Evolutionary conservation across 2,888 invertebrate species (phyloP).

Genomic region (Xestia rhomboidea): DNA sequence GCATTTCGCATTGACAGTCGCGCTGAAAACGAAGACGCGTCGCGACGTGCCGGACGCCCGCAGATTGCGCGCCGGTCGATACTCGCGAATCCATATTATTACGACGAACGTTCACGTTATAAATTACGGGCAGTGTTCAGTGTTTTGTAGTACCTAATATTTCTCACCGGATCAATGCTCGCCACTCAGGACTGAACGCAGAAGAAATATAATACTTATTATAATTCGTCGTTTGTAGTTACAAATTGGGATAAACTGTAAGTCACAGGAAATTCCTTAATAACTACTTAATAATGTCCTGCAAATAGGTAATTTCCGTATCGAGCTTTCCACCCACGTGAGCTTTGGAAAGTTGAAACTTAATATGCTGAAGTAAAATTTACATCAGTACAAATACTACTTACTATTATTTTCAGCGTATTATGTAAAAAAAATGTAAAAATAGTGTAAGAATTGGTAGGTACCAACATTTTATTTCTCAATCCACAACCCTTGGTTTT

Average conservation of each 20-base stretch:
- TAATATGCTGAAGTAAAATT: neutral
- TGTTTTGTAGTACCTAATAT: conserved; percentile 45
- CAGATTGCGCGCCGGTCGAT: conserved; percentile 77
- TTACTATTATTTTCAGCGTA: neutral
- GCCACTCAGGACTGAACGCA: conserved; percentile 22
- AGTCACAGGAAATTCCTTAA: conserved; percentile 38
- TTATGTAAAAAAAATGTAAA: neutral
- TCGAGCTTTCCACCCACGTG: neutral
- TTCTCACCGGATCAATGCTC: conserved; percentile 16
- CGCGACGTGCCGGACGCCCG: conserved; percentile 58
- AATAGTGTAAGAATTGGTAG: neutral
- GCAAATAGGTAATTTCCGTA: neutral
- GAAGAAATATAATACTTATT: neutral
- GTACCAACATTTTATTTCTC: conserved; percentile 8
- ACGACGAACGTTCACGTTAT: conserved; percentile 59
- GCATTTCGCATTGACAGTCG: conserved; percentile 61
- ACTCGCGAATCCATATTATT: conserved; percentile 70
- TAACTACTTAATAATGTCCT: neutral
- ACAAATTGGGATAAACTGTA: conserved; percentile 55
- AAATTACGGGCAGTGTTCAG: conserved; percentile 55
- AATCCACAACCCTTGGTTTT: conserved; percentile 10
- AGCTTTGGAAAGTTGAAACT: neutral
- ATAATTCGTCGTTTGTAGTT: conserved; percentile 31
- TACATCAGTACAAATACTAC: neutral
- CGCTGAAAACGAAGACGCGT: conserved; percentile 63